A percentile compares a stretch with the other conserved stretches of the same genome.
Evolutionary conservation across 1,140 invertebrate species (phyloP).

Genomic region (Trissolcus basalis): DNA sequence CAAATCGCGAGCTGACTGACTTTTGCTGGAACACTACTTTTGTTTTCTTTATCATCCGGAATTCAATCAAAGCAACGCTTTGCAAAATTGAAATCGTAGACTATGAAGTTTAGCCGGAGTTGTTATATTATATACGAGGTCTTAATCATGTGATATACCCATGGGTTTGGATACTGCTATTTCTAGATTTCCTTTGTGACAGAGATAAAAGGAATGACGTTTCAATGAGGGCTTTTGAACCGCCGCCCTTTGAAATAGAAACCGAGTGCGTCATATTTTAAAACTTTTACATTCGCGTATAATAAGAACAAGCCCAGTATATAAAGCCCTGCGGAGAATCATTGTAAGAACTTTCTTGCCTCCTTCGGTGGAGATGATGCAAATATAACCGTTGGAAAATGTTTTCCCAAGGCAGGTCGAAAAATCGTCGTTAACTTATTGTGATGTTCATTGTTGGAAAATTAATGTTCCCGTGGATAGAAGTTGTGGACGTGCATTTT

Average conservation of each 20-base stretch:
- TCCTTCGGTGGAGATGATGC: constrained; percentile 4
- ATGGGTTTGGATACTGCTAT: constrained; percentile 52
- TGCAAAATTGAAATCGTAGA: constrained; percentile 19
- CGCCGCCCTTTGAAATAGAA: constrained; percentile 28
- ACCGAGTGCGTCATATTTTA: constrained; percentile 36
- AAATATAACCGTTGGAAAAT: constrained; percentile 12
- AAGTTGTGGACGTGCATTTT: too few species aligned
- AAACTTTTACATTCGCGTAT: constrained; percentile 55
- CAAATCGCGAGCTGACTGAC: constrained; percentile 37
- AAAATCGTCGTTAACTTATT: constrained; percentile 20
- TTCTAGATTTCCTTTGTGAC: constrained; percentile 62
- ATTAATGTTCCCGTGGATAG: too few species aligned
- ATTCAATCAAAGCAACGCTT: constrained; percentile 26
- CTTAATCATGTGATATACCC: constrained; percentile 40
- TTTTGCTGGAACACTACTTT: constrained; percentile 27
- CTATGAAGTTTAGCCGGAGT: constrained; percentile 5
- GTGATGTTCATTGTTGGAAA: constrained; percentile 9
- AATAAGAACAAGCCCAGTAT: constrained; percentile 49
- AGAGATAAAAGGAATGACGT: constrained; percentile 39
- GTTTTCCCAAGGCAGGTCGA: constrained; percentile 7
- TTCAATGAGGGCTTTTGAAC: constrained; percentile 50
- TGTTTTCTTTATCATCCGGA: constrained; percentile 33
- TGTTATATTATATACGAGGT: constrained; percentile 25
- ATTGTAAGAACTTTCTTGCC: constrained; percentile 47
- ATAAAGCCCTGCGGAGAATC: constrained; percentile 37